Percentiles rank a stretch among this genome's conserved stretches.
phyloP scores from a whole-genome alignment of 2,797 vertebrate species.

The Myotis pilosus region DNA sequence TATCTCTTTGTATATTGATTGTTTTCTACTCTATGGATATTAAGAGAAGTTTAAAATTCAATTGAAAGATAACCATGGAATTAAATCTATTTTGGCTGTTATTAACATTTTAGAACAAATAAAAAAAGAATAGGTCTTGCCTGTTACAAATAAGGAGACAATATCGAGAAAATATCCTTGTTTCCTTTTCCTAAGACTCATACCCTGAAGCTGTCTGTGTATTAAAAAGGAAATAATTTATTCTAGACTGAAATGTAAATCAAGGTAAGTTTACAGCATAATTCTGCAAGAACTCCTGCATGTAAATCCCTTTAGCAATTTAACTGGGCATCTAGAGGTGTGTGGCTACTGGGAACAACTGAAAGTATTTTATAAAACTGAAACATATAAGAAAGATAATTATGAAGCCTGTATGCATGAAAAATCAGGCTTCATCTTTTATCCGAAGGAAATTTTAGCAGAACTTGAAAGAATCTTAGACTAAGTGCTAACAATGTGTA shows the following conservation, averaged over 20 bases:
- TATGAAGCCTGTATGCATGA: not conserved
- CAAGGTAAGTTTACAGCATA: not conserved
- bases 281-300: not conserved
- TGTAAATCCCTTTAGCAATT: not conserved
- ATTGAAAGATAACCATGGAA: not conserved
- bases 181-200: not conserved
- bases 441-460: not conserved
- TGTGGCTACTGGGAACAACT: not conserved
- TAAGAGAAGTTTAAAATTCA: not conserved
- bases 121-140: not conserved
- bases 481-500: not conserved
- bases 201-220: not conserved
- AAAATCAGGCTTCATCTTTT: conserved; percentile 19
- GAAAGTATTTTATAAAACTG: not conserved
- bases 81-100: not conserved
- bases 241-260: conserved; percentile 22
- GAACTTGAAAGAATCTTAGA: conserved; percentile 37
- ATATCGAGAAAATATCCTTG: not conserved
- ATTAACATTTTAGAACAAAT: not conserved
- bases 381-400: not conserved
- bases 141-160: not conserved
- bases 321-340: not conserved
- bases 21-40: not conserved
- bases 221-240: conserved; percentile 30
- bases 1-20: not conserved